Percentiles rank a stretch among this genome's conserved stretches.
phyloP scores from a whole-genome alignment of 2,888 invertebrate species.

The Dysmachus trigonus region DNA sequence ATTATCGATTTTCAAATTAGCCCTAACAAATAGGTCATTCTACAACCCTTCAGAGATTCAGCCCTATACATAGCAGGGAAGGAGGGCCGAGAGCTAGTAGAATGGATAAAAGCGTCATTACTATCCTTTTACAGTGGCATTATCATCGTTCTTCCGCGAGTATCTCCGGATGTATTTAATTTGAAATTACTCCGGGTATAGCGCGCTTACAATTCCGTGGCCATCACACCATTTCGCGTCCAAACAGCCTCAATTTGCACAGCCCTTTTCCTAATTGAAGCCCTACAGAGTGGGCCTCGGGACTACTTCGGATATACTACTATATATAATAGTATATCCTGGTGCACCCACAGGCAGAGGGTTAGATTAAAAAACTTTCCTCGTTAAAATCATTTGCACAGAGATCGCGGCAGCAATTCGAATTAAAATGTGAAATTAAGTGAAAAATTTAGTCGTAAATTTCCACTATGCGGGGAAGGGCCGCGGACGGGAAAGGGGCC shows the following conservation, averaged over 20 bases:
- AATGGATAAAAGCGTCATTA: background rate
- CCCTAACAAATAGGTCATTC: background rate
- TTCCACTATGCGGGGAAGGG: background rate
- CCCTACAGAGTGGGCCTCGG: background rate
- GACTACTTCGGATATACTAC: background rate
- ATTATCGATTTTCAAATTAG: background rate
- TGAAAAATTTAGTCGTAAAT: background rate
- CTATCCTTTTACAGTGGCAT: background rate
- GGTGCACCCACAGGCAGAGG: background rate
- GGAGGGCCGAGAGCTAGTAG: background rate
- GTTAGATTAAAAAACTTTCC: slow-evolving; percentile 26
- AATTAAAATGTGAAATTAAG: slow-evolving; percentile 28
- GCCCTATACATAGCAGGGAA: background rate
- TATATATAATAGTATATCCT: background rate
- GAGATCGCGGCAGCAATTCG: background rate
- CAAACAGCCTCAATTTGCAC: background rate
- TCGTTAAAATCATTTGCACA: slow-evolving; percentile 15
- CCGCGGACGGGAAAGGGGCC: background rate
- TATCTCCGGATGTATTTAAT: background rate
- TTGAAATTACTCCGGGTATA: background rate
- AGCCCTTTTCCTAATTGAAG: background rate
- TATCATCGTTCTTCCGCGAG: background rate
- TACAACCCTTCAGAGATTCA: background rate
- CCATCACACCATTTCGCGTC: background rate
- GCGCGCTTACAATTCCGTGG: background rate